Evolutionary conservation across 2,888 invertebrate species (phyloP).

Genomic region (Deroplatys truncata): DNA sequence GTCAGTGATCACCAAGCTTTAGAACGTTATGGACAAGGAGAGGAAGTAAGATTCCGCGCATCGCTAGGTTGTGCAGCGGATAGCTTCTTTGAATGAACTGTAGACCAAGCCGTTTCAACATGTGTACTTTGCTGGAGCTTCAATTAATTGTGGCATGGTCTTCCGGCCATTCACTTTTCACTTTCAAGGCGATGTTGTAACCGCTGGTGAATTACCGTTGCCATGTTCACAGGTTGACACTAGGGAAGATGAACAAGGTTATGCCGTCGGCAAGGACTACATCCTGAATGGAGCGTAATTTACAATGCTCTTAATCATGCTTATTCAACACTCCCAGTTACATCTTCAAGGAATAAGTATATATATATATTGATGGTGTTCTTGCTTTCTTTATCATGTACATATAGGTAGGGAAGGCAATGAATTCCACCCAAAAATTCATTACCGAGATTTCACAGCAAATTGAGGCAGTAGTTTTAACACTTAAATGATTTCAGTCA

Average conservation of each 20-base stretch:
- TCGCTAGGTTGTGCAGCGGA: too few relatives aligned
- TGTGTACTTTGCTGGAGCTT: background rate
- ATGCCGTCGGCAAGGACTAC: background rate
- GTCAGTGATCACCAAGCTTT: background rate
- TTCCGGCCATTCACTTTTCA: background rate
- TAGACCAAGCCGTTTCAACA: too few relatives aligned
- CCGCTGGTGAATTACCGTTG: background rate
- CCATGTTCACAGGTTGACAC: background rate
- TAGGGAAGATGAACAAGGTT: background rate
- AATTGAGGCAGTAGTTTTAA: too few relatives aligned
- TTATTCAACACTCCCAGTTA: background rate
- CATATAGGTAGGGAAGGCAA: too few relatives aligned
- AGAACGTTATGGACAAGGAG: background rate
- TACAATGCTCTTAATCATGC: background rate
- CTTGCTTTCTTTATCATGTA: too few relatives aligned
- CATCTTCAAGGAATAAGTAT: too few relatives aligned
- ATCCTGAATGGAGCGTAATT: background rate
- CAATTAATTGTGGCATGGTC: background rate
- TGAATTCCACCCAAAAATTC: too few relatives aligned
- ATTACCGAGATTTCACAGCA: too few relatives aligned
- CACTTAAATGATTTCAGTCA: too few relatives aligned
- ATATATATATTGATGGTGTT: too few relatives aligned
- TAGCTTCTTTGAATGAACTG: too few relatives aligned
- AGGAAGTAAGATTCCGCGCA: background rate
- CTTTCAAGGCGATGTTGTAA: background rate